Conservation (phyloP, 2,888 invertebrate genomes). For the Drosophila formosana region DNA sequence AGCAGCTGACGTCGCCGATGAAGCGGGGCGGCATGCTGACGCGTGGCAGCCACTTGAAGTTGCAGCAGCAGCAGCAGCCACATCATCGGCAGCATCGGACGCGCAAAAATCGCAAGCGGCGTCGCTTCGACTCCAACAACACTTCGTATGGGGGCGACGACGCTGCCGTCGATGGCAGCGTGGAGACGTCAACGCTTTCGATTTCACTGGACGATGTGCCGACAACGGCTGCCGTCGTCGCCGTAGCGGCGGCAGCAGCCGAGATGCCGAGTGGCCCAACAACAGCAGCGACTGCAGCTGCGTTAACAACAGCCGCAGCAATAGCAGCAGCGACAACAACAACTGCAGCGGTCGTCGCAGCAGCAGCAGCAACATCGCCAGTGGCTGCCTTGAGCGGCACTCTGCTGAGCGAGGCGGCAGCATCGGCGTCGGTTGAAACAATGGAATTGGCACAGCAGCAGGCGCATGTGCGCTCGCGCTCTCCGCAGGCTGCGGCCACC, state of each 20-base stretch:
- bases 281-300: conserved; percentile 10
- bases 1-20: conserved; percentile 90
- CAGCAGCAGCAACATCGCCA: conserved; percentile 50
- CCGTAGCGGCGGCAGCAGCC: neutral
- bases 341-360: neutral
- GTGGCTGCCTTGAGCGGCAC: conserved; percentile 60
- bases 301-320: conserved; percentile 10
- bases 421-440: conserved; percentile 64
- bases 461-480: conserved; percentile 72
- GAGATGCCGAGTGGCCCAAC: neutral
- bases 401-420: conserved; percentile 66
- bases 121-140: conserved; percentile 82
- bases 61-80: conserved; percentile 47
- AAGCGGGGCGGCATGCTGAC: conserved; percentile 85
- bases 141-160: conserved; percentile 71
- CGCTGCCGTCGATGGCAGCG: conserved; percentile 23
- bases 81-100: conserved; percentile 85
- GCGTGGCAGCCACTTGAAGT: conserved; percentile 56
- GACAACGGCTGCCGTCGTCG: neutral
- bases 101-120: conserved; percentile 87
- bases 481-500: conserved; percentile 59
- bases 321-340: conserved; percentile 1
- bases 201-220: conserved; percentile 55
- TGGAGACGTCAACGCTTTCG: conserved; percentile 58
- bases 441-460: conserved; percentile 64